Evolutionary conservation across 2,888 invertebrate genomes (phyloP).

Genomic region (Campoletis raptor): DNA sequence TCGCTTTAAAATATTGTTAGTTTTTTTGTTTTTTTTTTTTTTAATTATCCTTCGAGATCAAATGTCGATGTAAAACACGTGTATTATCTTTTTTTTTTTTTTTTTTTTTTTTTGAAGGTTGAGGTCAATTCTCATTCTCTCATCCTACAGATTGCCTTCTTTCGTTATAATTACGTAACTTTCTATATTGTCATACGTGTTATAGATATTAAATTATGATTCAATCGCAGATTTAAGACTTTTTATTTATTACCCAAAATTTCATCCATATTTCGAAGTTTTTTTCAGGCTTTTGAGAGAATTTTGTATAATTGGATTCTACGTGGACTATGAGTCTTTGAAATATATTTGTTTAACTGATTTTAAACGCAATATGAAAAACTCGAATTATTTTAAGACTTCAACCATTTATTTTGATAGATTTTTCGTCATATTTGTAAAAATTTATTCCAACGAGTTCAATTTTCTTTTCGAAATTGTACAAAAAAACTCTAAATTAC

Average conservation of each 20-base stretch:
- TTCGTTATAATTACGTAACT: conserved; percentile 1
- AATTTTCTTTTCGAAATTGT: too few relatives aligned
- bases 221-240: conserved; percentile 35
- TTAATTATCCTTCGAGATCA: not conserved
- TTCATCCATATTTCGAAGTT: not conserved
- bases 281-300: too few relatives aligned
- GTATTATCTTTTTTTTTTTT: not conserved
- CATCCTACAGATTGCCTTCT: not conserved
- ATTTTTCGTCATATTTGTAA: too few relatives aligned
- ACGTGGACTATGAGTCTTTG: too few relatives aligned
- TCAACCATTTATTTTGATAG: too few relatives aligned
- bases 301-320: too few relatives aligned
- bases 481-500: too few relatives aligned
- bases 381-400: too few relatives aligned
- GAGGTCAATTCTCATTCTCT: not conserved
- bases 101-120: not conserved
- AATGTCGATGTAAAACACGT: not conserved
- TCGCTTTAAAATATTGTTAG: not conserved
- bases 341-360: too few relatives aligned
- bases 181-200: conserved; percentile 53
- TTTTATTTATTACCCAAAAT: conserved; percentile 6
- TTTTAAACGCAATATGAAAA: too few relatives aligned
- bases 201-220: conserved; percentile 59
- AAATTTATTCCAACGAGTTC: too few relatives aligned
- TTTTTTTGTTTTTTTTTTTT: too few relatives aligned